Conservation (phyloP, 1,140 invertebrate genomes). For the Heliconius congener region DNA sequence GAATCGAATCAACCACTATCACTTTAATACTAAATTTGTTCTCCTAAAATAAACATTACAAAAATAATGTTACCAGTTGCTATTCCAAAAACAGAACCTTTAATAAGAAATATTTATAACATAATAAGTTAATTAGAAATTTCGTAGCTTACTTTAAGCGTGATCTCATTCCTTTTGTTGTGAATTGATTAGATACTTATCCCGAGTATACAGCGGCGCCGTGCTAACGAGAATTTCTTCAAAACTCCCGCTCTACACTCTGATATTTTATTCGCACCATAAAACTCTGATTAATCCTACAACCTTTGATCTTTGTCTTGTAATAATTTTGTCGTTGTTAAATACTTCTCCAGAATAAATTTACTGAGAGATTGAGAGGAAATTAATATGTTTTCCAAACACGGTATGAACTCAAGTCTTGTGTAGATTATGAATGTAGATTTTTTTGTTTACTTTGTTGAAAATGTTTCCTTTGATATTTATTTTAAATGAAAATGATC, state of each 20-base stretch:
- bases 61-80: neutral
- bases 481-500: too few relatives aligned
- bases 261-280: slow-evolving; percentile 9
- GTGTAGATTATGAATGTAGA: neutral
- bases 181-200: slow-evolving; percentile 25
- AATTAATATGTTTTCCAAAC: neutral
- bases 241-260: slow-evolving; percentile 9
- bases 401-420: neutral
- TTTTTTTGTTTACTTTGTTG: neutral
- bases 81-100: neutral
- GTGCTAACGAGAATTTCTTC: slow-evolving; percentile 19
- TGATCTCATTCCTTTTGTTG: slow-evolving; percentile 19
- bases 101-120: neutral
- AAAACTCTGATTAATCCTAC: slow-evolving; percentile 5
- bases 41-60: too few relatives aligned
- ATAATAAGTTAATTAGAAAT: slow-evolving; percentile 8
- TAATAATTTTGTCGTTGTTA: slow-evolving; percentile 1
- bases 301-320: slow-evolving; percentile 7
- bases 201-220: neutral
- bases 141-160: neutral
- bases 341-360: neutral
- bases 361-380: neutral
- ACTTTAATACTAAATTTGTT: too few relatives aligned
- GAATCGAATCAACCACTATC: too few relatives aligned
- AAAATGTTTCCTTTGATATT: too few relatives aligned